Evolutionary conservation across 2,113 vertebrate genomes (phyloP).

Genomic region (Eulemur rufifrons): DNA sequence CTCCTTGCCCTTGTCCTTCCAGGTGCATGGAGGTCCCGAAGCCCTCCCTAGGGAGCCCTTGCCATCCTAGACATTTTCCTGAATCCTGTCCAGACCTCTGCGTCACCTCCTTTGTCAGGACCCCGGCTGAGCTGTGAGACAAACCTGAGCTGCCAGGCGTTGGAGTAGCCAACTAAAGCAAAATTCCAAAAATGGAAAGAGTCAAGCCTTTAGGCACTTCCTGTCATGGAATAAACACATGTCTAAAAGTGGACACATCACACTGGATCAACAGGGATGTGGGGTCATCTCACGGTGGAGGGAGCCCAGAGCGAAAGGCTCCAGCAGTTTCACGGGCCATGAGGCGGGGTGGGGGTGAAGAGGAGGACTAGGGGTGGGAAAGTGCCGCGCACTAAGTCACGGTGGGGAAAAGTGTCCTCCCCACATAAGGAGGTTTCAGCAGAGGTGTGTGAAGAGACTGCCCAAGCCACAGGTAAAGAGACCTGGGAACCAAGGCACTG

Average conservation of each 20-base stretch:
- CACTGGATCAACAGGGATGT: accelerated
- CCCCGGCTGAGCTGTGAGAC: neutral
- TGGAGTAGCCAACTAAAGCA: neutral
- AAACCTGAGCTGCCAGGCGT: neutral
- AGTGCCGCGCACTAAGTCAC: neutral
- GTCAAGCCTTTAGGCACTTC: neutral
- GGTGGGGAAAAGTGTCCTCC: neutral
- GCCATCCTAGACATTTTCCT: neutral
- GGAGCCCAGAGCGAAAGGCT: neutral
- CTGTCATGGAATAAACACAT: neutral
- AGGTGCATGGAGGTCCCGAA: neutral
- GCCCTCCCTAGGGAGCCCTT: neutral
- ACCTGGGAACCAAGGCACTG: neutral
- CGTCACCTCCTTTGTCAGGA: neutral
- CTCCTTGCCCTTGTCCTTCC: neutral
- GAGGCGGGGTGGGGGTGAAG: accelerated
- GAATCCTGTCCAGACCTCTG: neutral
- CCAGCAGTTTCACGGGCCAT: too few species aligned
- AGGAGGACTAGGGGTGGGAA: too few species aligned
- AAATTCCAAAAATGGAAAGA: neutral
- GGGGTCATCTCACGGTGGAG: neutral
- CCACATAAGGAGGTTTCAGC: neutral
- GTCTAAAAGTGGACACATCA: neutral
- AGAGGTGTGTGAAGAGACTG: neutral
- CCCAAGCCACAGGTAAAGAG: neutral